These are phyloP conservation scores for Amblyopsis rosae DNA, from an alignment of 2,113 vertebrate genomes.

Conservation along the genomic window DNA sequence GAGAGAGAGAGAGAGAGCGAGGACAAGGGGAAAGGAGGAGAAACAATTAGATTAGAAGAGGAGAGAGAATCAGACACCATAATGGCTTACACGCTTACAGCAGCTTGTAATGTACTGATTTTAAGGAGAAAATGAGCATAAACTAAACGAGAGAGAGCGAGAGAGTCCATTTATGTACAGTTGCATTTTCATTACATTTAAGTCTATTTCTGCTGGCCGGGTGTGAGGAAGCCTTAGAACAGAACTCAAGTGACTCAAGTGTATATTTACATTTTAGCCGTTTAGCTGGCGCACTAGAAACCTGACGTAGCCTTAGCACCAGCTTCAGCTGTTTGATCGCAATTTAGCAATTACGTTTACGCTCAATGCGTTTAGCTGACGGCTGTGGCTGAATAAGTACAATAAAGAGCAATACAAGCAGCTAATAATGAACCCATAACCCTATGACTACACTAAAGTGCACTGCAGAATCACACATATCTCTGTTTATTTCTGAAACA, in stretches of 20 bases:
- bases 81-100: conserved; percentile 4
- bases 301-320: neutral
- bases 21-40: neutral
- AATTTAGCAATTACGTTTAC: neutral
- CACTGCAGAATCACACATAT: no score
- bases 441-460: no score
- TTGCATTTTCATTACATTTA: conserved; percentile 24
- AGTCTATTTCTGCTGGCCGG: conserved; percentile 35
- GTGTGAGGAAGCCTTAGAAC: neutral
- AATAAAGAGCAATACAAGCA: no score
- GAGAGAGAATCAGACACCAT: neutral
- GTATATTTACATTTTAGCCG: conserved; percentile 1
- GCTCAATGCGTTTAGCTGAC: no score
- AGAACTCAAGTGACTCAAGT: neutral
- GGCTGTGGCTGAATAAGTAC: no score
- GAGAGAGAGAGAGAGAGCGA: neutral
- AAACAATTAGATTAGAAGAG: neutral
- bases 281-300: neutral
- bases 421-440: no score
- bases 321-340: no score
- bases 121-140: neutral
- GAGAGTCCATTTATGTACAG: neutral
- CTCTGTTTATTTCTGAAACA: no score
- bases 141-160: neutral
- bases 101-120: conserved; percentile 22